Percentiles rank a stretch among this genome's conserved stretches.
These are phyloP conservation scores for Columba janthina DNA, from an alignment of 2,113 vertebrate genomes.

Conservation along the genomic window DNA sequence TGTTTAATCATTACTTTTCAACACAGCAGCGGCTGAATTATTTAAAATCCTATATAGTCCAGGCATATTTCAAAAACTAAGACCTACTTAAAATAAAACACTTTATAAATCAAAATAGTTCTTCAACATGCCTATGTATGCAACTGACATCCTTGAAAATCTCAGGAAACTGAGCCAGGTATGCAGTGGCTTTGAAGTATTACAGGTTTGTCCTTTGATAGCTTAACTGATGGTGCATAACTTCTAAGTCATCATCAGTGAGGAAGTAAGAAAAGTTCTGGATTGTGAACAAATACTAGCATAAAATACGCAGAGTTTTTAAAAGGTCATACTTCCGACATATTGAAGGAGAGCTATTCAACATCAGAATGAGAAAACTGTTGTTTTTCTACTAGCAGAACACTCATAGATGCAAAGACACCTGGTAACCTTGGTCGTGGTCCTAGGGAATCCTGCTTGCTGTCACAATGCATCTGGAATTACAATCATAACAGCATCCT, in stretches of 20 bases:
- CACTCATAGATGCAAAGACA: background rate
- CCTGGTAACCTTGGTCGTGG: rapidly evolving
- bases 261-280: background rate
- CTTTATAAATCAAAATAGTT: background rate
- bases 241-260: background rate
- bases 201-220: background rate
- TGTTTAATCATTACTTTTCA: background rate
- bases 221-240: background rate
- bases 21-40: background rate
- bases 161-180: background rate
- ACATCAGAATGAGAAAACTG: background rate
- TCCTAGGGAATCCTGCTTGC: background rate
- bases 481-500: background rate
- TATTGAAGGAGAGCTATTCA: background rate
- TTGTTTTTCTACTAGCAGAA: background rate
- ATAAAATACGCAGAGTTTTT: background rate
- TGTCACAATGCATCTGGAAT: background rate
- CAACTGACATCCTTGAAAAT: background rate
- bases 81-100: background rate
- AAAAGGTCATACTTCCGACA: background rate
- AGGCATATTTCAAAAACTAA: background rate
- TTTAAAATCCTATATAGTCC: background rate
- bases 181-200: background rate
- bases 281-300: background rate
- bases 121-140: background rate